Evolutionary conservation across 2,797 vertebrate species (phyloP).

Genomic region (Ptychobarbus kaznakovi): DNA sequence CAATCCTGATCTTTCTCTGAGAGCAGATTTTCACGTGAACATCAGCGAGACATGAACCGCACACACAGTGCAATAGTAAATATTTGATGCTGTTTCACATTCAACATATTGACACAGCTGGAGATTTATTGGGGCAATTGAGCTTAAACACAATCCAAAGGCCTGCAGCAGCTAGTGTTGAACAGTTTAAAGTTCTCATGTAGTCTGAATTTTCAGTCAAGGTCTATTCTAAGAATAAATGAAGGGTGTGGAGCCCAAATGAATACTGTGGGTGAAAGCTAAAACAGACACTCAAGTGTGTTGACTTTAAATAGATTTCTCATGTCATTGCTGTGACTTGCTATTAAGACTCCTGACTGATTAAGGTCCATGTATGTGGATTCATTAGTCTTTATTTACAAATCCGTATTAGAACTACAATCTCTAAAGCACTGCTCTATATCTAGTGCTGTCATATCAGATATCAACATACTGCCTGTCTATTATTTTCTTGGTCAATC

Average conservation of each 20-base stretch:
- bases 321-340: neutral
- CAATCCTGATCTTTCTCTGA: neutral
- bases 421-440: neutral
- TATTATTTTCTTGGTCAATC: neutral
- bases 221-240: constrained; percentile 14
- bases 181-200: neutral
- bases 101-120: constrained; percentile 68
- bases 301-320: neutral
- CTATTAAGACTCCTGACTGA: neutral
- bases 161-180: constrained; percentile 32
- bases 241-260: constrained; percentile 26
- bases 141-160: constrained; percentile 32
- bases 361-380: neutral
- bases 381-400: neutral
- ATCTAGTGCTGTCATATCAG: neutral
- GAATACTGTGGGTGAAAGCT: neutral
- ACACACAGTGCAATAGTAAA: constrained; percentile 1
- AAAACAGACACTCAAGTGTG: neutral
- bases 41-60: constrained; percentile 5
- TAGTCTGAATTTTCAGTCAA: constrained; percentile 21
- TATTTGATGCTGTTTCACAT: neutral
- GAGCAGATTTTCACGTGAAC: neutral
- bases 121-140: constrained; percentile 61
- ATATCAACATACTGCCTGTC: neutral
- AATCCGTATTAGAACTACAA: neutral